These are phyloP conservation scores for Cygnus atratus DNA, from an alignment of 2,113 vertebrate species.

Conservation along the genomic window DNA sequence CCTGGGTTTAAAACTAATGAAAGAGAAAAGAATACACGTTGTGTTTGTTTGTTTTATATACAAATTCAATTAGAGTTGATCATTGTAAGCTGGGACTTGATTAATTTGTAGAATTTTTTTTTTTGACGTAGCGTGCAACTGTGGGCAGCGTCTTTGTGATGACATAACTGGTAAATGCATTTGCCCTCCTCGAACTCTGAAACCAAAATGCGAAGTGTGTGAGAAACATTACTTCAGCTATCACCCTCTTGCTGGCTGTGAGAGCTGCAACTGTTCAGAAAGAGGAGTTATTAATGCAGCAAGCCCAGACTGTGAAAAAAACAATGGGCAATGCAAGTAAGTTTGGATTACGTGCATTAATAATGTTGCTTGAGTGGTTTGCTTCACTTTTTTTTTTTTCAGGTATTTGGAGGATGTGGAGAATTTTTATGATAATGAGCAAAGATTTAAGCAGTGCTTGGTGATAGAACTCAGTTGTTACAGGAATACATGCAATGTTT, in stretches of 20 bases:
- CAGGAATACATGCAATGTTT: background rate
- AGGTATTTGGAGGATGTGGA: background rate
- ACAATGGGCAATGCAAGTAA: conserved; percentile 89
- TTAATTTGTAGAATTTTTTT: conserved; percentile 23
- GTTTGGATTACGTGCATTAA: background rate
- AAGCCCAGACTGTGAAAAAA: conserved; percentile 78
- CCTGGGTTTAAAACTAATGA: background rate
- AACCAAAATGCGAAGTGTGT: conserved; percentile 85
- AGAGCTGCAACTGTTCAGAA: conserved; percentile 86
- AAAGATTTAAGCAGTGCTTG: background rate
- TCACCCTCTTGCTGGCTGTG: conserved; percentile 88
- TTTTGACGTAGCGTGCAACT: conserved; percentile 81
- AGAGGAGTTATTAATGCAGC: conserved; percentile 66
- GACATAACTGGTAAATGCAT: conserved; percentile 87
- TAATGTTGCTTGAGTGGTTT: background rate
- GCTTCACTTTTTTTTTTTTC: background rate
- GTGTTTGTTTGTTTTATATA: background rate
- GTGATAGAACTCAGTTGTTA: background rate
- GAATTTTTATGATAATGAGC: background rate
- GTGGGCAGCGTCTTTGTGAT: conserved; percentile 85
- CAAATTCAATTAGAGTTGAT: background rate
- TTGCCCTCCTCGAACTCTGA: conserved; percentile 87
- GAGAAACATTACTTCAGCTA: conserved; percentile 84
- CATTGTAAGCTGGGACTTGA: background rate
- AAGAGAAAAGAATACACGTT: background rate